Evolutionary conservation across 2,113 vertebrate species (phyloP).

Genomic region (Rattus norvegicus): GRCr8 NC_086028.1:84171501-84172000

Average conservation of each 20-base stretch:
- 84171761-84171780: conserved; percentile 99
- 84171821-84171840: neutral
- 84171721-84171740: conserved; percentile 97
- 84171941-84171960: neutral
- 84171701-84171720: conserved; percentile 99
- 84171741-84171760: conserved; percentile 99
- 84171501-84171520: neutral
- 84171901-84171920: neutral
- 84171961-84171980: neutral
- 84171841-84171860: neutral
- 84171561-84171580: neutral
- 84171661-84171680: neutral
- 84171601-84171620: neutral
- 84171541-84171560: neutral
- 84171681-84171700: conserved; percentile 96
- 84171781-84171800: conserved; percentile 93
- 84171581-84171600: neutral
- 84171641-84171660: neutral
- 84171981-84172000: neutral
- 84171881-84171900: neutral
- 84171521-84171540: neutral
- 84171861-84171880: neutral
- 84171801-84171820: conserved; percentile 82
- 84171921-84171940: neutral
- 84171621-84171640: neutral